Percentiles rank a stretch among this genome's conserved stretches.
Conservation (phyloP, 2,113 vertebrate species). For the Sturnus vulgaris region DNA sequence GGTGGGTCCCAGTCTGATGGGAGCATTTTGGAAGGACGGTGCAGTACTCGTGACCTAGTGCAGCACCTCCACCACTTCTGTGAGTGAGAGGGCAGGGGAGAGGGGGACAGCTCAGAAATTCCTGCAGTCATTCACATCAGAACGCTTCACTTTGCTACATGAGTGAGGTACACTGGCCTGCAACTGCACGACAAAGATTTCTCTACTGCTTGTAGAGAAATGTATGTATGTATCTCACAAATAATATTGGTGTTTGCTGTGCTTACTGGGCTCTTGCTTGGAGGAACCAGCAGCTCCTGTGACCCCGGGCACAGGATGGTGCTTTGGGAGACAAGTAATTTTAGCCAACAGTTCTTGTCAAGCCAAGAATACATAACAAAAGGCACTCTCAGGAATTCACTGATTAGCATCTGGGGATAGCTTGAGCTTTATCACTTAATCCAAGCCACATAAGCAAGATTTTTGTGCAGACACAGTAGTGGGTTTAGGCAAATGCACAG, state of each 20-base stretch:
- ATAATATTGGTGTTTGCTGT: neutral
- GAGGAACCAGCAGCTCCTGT: neutral
- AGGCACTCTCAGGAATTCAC: neutral
- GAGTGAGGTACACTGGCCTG: neutral
- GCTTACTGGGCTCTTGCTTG: neutral
- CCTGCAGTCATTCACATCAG: neutral
- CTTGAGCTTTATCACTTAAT: constrained; percentile 13
- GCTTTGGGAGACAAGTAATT: neutral
- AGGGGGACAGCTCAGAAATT: neutral
- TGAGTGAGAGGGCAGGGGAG: neutral
- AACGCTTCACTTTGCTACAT: neutral
- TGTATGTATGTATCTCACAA: neutral
- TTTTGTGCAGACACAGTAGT: neutral
- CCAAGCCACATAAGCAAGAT: neutral
- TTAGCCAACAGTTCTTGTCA: neutral
- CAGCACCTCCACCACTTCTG: neutral
- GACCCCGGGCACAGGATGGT: neutral
- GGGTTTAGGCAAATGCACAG: neutral
- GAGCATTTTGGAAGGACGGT: neutral
- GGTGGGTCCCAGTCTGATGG: neutral
- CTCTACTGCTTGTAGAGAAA: neutral
- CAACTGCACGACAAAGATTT: neutral
- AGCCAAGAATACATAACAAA: constrained; percentile 27
- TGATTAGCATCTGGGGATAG: neutral
- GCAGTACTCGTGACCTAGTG: neutral